Percentiles rank a stretch among this genome's conserved stretches.
These are phyloP conservation scores for Branchellion lobata DNA, from an alignment of 2,888 invertebrate species.

Conservation along the genomic window DNA sequence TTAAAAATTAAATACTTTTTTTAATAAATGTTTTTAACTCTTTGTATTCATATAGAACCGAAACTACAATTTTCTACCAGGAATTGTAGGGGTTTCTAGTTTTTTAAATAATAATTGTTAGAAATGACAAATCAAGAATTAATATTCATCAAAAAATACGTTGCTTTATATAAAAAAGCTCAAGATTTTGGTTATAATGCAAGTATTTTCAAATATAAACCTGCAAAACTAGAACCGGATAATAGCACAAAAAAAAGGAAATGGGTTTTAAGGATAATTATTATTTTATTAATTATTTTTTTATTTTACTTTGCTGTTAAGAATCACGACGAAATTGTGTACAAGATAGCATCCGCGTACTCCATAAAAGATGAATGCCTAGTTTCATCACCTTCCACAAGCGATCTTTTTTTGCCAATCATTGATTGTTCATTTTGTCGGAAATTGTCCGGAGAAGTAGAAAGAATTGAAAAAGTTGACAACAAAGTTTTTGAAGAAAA, in stretches of 20 bases:
- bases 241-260: not conserved
- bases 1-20: no score
- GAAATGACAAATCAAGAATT: not conserved
- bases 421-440: conserved; percentile 78
- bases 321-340: not conserved
- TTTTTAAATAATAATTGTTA: no score
- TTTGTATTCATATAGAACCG: no score
- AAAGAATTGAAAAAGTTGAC: conserved; percentile 71
- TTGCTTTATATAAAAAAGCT: not conserved
- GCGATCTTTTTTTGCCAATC: conserved; percentile 66
- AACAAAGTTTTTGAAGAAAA: conserved; percentile 72
- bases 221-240: not conserved
- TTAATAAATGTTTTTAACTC: no score
- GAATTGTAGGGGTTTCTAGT: no score
- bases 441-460: conserved; percentile 68
- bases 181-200: not conserved
- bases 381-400: not conserved
- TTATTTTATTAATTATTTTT: not conserved
- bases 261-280: not conserved
- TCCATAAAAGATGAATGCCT: not conserved
- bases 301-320: not conserved
- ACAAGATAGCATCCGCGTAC: not conserved
- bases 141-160: not conserved
- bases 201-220: not conserved
- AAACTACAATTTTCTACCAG: no score